Evolutionary conservation across 2,797 vertebrate species (phyloP).

Genomic region (Numenius phaeopus): DNA sequence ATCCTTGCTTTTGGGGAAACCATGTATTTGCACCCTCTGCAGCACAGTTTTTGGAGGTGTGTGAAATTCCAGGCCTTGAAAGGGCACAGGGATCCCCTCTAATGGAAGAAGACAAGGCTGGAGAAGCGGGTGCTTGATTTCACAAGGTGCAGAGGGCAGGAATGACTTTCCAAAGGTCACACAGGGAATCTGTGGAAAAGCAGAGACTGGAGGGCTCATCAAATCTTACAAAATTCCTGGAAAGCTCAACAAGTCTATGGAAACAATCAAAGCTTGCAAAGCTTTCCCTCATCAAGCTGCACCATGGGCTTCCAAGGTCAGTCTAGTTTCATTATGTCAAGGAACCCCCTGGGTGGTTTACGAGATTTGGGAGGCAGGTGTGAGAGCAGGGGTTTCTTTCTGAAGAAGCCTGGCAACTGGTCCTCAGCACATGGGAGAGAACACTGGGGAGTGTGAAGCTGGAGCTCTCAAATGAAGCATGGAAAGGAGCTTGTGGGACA

Average conservation of each 20-base stretch:
- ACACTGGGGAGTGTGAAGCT: not conserved
- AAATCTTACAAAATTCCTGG: not conserved
- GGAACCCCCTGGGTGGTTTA: not conserved
- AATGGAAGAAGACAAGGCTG: not conserved
- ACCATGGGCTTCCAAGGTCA: not conserved
- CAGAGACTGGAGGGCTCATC: not conserved
- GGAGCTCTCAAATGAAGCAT: not conserved
- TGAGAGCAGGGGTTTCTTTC: not conserved
- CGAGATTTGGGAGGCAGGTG: not conserved
- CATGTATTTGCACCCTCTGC: not conserved
- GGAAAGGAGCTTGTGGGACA: not conserved
- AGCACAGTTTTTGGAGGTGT: fast-evolving
- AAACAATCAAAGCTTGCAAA: not conserved
- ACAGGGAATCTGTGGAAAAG: not conserved
- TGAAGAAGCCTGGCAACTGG: not conserved
- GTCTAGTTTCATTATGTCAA: not conserved
- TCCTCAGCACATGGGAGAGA: not conserved
- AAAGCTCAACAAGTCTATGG: not conserved
- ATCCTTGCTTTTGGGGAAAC: not conserved
- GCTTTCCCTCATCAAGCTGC: not conserved
- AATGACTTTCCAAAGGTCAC: not conserved
- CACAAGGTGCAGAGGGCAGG: not conserved
- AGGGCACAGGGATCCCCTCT: not conserved
- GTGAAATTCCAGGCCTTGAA: not conserved
- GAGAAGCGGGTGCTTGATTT: not conserved